Evolutionary conservation across 1,140 invertebrate species (phyloP), one percentile per base, ranked within the genome.

Genomic region (Drosophila rufa): DNA sequence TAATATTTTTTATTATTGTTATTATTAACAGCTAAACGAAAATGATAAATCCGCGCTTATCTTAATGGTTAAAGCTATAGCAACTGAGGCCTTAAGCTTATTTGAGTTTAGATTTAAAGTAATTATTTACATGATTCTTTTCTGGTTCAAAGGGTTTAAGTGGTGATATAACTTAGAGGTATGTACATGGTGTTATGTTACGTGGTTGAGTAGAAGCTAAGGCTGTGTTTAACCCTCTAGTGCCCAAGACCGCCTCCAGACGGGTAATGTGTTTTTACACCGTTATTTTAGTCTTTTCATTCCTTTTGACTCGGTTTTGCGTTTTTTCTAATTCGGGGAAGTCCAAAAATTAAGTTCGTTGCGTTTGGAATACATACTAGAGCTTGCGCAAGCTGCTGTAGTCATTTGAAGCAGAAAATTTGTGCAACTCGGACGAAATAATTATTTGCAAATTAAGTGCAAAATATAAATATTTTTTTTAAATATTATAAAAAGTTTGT

Each of bases 381-480:
- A 57, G 38, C 36, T 57, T 57, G 38, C 55, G 55, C 22, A 40
- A 43, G 55, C 55, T 57, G 38, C 55, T 42, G 36, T 43, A 57
- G 15, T 57, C 12, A 57, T 57, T 57, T 57, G 14, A 57, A 57
- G 19, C 17, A 25, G 36, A 27, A 57, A 56, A 43, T 22, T 57
- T 42, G 19, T 57, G 38, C 17, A 57, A 27, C 15, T 57, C 40
- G 40, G 38, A 42, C 55, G 38, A 43, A 57, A 19, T 36, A 60
- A 60, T 48, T 60, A 60, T 50, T 50, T 40, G 7, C 50, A 61
- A 40, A 27, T 22, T 22, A 27, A 27, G 43, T 60, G n/a, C 30
- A 38, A 60, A 60, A 47, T 36, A n/a, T 38, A 51, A 61, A 50
- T 48, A 50, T 62, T 48, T 48, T 61, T 62, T 51, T 40, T 3